Percentiles rank a stretch among this genome's conserved stretches.
Conservation (phyloP, 2,888 invertebrate species). For the Tipula unca region DNA sequence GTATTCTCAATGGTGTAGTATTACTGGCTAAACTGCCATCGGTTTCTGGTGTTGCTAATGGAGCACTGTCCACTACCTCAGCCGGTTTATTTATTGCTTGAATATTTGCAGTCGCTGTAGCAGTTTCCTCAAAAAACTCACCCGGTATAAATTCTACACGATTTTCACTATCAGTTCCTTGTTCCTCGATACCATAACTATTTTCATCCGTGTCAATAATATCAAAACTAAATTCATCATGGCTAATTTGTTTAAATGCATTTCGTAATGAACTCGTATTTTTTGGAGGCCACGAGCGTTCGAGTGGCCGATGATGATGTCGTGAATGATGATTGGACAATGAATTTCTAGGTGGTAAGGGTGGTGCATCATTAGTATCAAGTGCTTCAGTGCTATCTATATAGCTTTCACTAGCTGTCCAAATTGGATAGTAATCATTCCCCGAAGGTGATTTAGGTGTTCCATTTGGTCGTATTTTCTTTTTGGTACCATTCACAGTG, state of each 20-base stretch:
- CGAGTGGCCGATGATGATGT: conserved; percentile 72
- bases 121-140: conserved; percentile 44
- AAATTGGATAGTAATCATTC: conserved; percentile 35
- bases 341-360: conserved; percentile 54
- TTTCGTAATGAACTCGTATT: conserved; percentile 55
- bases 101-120: conserved; percentile 35
- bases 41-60: conserved; percentile 53
- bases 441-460: conserved; percentile 45
- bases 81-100: conserved; percentile 33
- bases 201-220: conserved; percentile 75
- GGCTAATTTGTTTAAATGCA: conserved; percentile 51
- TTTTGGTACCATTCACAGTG: conserved; percentile 50
- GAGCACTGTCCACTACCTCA: conserved; percentile 37
- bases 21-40: conserved; percentile 49
- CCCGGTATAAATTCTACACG: conserved; percentile 44
- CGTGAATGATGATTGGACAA: neutral
- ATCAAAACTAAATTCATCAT: conserved; percentile 77
- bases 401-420: conserved; percentile 41
- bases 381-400: conserved; percentile 28
- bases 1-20: conserved; percentile 41
- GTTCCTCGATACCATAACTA: conserved; percentile 34
- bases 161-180: conserved; percentile 9
- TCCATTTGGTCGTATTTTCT: conserved; percentile 51
- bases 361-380: conserved; percentile 46
- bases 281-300: conserved; percentile 63